Base-by-base conservation (phyloP, 2,797 vertebrate genomes). In the Etheostoma perlongum region DNA sequence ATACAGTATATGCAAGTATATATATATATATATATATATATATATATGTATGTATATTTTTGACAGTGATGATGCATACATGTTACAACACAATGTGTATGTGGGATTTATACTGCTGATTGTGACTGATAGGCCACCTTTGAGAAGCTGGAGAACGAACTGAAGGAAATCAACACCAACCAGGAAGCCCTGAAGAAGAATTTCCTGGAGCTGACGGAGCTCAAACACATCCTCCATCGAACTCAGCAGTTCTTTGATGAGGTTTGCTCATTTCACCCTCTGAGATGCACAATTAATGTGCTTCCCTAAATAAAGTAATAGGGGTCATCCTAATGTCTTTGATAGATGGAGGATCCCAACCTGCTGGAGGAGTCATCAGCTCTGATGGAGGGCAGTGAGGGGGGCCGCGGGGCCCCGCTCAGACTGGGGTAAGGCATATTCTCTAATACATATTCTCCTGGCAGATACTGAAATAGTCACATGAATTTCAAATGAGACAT, bases 311-410 rank as follows among this genome's bases (percentile, higher is more conserved):
- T 42, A 0, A 27, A 27, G 15, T 67, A 66, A 74, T 54, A 18
- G 9, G 55, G 90, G 93, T 94, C 93, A 93, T 95, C 5, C 19
- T 78, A 3, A 73, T 74, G 2, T 58, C 94, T 96, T 91, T 96
- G 93, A 53, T 95, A 99, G 98, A 99, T 99, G 98, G 98, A 98
- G 93, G 98, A 99, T 95, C 98, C 98, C 81, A 98, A 99, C 87
- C 94, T 99, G 87, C 91, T 99, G 93, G 98, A 99, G 92, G 98
- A 99, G 83, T 99, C 98, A 4, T 99, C 98, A 4, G 96, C 97
- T 0, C 95, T 99, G 53, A 91, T 99, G 96, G 98, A 99, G 71
- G 97, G 97, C 4, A 98, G 94, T 0, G 98, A 99, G 88, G 96
- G 96, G 36, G 98, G 97, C 75, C 96, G 98, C 46, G 97, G 97